phyloP scores from a whole-genome alignment of 2,888 invertebrate species.

The Ophion ventricosus region DNA sequence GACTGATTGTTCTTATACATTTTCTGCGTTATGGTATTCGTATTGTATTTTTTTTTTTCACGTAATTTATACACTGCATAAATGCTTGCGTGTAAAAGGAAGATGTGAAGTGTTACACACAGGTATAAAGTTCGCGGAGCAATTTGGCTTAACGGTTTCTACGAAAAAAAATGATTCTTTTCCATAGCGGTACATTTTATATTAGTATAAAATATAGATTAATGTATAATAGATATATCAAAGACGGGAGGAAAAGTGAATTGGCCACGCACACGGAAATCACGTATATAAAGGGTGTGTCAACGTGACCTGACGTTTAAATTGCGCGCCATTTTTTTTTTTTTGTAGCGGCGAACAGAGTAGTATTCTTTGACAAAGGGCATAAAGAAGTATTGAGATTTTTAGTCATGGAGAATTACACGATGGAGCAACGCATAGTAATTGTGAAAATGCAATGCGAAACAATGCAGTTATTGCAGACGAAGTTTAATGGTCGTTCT shows the following conservation, averaged over 20 bases:
- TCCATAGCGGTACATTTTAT: conserved; percentile 27
- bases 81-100: not conserved
- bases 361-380: too few relatives aligned
- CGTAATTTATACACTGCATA: not conserved
- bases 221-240: conserved; percentile 1
- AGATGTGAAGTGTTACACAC: conserved; percentile 1
- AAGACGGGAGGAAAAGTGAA: not conserved
- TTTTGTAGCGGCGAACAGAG: too few relatives aligned
- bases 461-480: too few relatives aligned
- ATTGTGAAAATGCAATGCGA: too few relatives aligned
- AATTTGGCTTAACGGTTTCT: conserved; percentile 20
- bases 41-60: not conserved
- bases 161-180: conserved; percentile 16
- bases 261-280: not conserved
- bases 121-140: not conserved
- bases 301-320: too few relatives aligned
- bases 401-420: too few relatives aligned
- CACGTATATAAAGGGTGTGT: not conserved
- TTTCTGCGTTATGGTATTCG: not conserved
- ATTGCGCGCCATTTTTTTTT: too few relatives aligned
- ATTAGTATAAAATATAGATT: conserved; percentile 15
- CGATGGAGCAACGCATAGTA: too few relatives aligned
- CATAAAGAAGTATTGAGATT: too few relatives aligned
- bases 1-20: not conserved
- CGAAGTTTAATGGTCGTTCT: too few relatives aligned